phyloP scores from a whole-genome alignment of 2,113 vertebrate genomes.

The Lamprotornis superbus region DNA sequence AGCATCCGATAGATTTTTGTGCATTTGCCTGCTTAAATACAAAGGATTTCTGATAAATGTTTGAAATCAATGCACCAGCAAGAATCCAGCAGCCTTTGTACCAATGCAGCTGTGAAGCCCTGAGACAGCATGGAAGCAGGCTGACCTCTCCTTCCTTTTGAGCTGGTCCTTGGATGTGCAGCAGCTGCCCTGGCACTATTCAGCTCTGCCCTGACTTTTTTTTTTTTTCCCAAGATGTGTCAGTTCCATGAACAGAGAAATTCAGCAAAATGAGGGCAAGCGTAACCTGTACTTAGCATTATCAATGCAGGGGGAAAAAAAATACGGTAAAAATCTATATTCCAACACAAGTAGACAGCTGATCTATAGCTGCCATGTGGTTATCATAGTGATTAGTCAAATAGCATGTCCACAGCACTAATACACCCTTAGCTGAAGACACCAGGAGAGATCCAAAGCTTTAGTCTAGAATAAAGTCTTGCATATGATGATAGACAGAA shows the following conservation, averaged over 20 bases:
- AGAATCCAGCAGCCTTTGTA: neutral
- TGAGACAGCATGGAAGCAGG: neutral
- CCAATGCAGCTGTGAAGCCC: neutral
- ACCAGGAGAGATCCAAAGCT: neutral
- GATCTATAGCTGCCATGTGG: neutral
- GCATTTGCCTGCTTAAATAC: neutral
- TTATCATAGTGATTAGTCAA: neutral
- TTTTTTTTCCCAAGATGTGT: neutral
- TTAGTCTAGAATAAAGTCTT: neutral
- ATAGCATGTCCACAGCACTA: neutral
- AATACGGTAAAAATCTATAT: neutral
- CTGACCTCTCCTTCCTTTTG: conserved; percentile 5
- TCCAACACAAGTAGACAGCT: neutral
- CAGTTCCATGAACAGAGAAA: conserved; percentile 2
- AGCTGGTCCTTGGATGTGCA: neutral
- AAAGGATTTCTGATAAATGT: neutral
- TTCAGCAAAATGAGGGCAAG: conserved; percentile 26
- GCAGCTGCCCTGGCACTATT: neutral
- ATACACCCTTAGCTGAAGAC: neutral
- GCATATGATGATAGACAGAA: conserved; percentile 15
- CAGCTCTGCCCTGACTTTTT: neutral
- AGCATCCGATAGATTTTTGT: neutral
- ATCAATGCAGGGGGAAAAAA: neutral
- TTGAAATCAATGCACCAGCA: neutral
- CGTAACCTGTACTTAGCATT: neutral